Conservation (phyloP, 2,113 vertebrate genomes). For the Xenopus borealis region DNA sequence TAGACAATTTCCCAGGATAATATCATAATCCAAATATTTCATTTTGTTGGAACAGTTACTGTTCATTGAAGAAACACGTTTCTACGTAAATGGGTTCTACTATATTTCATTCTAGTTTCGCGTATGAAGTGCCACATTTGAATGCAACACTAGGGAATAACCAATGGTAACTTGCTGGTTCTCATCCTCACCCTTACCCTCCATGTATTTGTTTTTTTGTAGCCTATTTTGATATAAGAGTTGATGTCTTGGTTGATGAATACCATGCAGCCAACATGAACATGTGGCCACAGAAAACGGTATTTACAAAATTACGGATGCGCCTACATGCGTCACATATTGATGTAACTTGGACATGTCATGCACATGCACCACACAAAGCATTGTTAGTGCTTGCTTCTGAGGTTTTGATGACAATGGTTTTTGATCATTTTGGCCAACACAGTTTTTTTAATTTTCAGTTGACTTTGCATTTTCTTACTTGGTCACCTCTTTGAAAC, state of each 20-base stretch:
- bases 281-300: constrained; percentile 43
- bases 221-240: constrained; percentile 10
- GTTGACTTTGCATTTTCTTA: constrained; percentile 5
- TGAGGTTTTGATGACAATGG: constrained; percentile 33
- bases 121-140: constrained; percentile 26
- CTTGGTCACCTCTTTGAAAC: background rate
- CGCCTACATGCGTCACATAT: constrained; percentile 38
- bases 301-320: constrained; percentile 45
- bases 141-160: constrained; percentile 29
- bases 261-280: constrained; percentile 45
- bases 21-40: background rate
- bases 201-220: constrained; percentile 24
- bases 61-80: background rate
- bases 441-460: background rate
- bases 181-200: constrained; percentile 46
- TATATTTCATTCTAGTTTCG: background rate
- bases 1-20: constrained; percentile 12
- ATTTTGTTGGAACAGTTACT: constrained; percentile 2
- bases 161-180: constrained; percentile 7
- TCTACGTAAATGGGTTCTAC: too few relatives aligned
- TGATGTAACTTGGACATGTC: constrained; percentile 34
- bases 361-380: constrained; percentile 44
- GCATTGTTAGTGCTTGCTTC: constrained; percentile 32
- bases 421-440: background rate
- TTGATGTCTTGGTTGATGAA: constrained; percentile 45